A percentile compares a stretch with the other conserved stretches of the same genome.
Conservation (phyloP, 2,113 vertebrate species). For the Ictalurus furcatus region DNA sequence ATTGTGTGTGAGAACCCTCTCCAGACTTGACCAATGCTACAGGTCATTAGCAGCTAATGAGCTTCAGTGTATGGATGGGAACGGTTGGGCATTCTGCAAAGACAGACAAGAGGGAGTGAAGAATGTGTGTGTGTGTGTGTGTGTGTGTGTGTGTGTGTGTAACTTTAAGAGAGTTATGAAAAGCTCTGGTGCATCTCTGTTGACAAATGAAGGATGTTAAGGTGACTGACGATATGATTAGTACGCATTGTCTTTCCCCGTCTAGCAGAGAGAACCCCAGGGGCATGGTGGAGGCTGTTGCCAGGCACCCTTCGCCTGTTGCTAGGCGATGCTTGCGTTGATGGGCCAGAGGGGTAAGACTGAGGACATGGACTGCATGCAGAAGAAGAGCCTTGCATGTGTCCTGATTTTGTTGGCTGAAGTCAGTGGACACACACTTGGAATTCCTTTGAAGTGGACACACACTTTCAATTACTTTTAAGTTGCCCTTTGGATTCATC, state of each 20-base stretch:
- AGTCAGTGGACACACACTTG: conserved; percentile 8
- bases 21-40: neutral
- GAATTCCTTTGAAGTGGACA: conserved; percentile 12
- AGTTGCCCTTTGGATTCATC: conserved; percentile 4
- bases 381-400: conserved; percentile 30
- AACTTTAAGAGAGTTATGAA: neutral
- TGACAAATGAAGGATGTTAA: conserved; percentile 24
- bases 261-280: conserved; percentile 32
- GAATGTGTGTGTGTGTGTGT: neutral
- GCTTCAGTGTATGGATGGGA: neutral
- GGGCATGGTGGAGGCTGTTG: conserved; percentile 60
- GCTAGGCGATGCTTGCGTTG: conserved; percentile 62
- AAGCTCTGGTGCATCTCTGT: neutral
- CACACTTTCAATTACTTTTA: conserved; percentile 12
- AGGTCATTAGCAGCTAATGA: conserved; percentile 19
- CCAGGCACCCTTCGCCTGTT: conserved; percentile 66
- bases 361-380: conserved; percentile 52
- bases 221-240: conserved; percentile 36
- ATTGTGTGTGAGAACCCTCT: neutral
- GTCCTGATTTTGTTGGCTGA: conserved; percentile 1
- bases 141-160: neutral
- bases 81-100: neutral
- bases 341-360: conserved; percentile 49
- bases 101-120: neutral
- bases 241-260: conserved; percentile 35